Evolutionary conservation across 1,140 invertebrate species (phyloP), one percentile per base, ranked within the genome.

Genomic region (Thaumatotibia leucotreta): DNA sequence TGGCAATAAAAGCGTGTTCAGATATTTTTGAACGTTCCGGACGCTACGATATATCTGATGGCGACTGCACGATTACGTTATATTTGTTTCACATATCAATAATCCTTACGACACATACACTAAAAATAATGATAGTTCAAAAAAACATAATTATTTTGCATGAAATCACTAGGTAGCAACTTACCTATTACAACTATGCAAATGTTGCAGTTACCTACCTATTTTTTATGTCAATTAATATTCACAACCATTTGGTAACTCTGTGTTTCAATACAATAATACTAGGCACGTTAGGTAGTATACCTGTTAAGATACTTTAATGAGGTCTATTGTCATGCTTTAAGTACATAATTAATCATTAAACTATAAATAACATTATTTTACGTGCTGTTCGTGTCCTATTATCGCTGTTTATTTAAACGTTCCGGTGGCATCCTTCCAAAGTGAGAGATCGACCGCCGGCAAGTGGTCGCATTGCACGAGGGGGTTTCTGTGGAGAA

Each of bases 391-490:
- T 35, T 32, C 33, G 9, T 14, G 11, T 35, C 14, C 6, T 39
- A 39, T 39, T 17, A 39, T 14, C 35, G 14, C 14, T 27, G 0
- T 14, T 58, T 20, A 58, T 58, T 58, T 58, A 14, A 20, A 58
- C 10, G 11, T 22, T 58, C 52, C 52, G 3, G 52, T 29, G 22
- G 27, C 33, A 68, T 93, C 93, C 65, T 92, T 93, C 95, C 95
- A 95, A 54, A 93, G 80, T 1, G 91, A 91, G 3, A 96, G 86
- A 83, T 96, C 93, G 6, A 96, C 84, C 27, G 85, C 77, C n/a
- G 95, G 95, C 67, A 96, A 89, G 24, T 93, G 81, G 8, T 93
- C 83, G 73, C 96, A 96, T 27, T 91, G 92, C 24, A 93, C 82
- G 27, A 96, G 77, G 27, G 92, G 93, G 84, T 96, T 96, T 22